phyloP scores from a whole-genome alignment of 1,140 invertebrate genomes.

The Eumeta japonica region DNA sequence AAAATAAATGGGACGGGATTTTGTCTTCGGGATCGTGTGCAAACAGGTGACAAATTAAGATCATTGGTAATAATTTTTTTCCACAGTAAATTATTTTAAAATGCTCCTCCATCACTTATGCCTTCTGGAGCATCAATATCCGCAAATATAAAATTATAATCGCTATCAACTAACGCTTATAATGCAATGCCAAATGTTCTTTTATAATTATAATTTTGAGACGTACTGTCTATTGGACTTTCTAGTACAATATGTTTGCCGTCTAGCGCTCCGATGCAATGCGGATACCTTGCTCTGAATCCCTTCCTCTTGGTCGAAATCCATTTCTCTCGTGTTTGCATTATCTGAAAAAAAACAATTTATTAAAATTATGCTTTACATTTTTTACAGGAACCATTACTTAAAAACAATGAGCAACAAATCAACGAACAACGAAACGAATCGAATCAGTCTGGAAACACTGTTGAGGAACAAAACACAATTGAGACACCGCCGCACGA shows the following conservation, averaged over 20 bases:
- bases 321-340: slow-evolving; percentile 6
- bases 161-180: slow-evolving; percentile 13
- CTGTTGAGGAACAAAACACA: not conserved
- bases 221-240: slow-evolving; percentile 14
- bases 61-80: slow-evolving; percentile 9
- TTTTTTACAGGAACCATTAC: too few species aligned
- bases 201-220: slow-evolving; percentile 16
- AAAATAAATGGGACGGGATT: slow-evolving; percentile 31
- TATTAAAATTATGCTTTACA: slow-evolving; percentile 2
- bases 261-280: slow-evolving; percentile 7
- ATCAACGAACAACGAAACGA: not conserved
- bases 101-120: slow-evolving; percentile 13
- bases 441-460: not conserved
- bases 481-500: not conserved
- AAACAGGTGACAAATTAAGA: slow-evolving; percentile 20
- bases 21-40: slow-evolving; percentile 16
- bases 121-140: slow-evolving; percentile 14
- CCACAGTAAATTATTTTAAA: too few species aligned
- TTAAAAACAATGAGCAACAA: too few species aligned
- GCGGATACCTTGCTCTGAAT: slow-evolving; percentile 2
- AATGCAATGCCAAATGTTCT: slow-evolving; percentile 13
- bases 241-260: slow-evolving; percentile 11
- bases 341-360: not conserved
- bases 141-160: slow-evolving; percentile 17
- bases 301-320: slow-evolving; percentile 8